Conservation (phyloP, 2,888 invertebrate species). For the Heliothis peltigera region DNA sequence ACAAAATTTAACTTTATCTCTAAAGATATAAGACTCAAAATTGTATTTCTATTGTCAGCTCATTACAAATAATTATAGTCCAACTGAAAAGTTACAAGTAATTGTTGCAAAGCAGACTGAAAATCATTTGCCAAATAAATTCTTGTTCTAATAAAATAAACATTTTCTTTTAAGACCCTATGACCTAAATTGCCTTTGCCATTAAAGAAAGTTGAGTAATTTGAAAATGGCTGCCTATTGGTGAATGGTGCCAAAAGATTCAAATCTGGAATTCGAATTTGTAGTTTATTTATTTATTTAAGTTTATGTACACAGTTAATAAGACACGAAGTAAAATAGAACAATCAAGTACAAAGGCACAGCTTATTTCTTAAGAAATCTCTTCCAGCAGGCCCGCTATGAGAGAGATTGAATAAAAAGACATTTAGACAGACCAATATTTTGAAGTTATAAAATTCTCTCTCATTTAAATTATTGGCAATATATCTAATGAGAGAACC, state of each 20-base stretch:
- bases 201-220: conserved; percentile 32
- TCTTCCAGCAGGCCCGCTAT: no score
- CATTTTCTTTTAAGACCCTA: neutral
- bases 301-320: no score
- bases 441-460: neutral
- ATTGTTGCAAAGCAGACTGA: conserved; percentile 29
- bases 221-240: conserved; percentile 12
- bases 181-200: conserved; percentile 32
- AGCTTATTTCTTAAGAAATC: no score
- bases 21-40: conserved; percentile 14
- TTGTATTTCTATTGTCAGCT: conserved; percentile 1
- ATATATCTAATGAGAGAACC: neutral
- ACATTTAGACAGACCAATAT: no score
- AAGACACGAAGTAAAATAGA: no score
- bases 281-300: no score
- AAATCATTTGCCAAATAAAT: neutral
- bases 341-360: no score
- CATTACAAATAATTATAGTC: conserved; percentile 13
- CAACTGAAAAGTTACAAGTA: conserved; percentile 6
- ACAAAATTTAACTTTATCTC: conserved; percentile 15
- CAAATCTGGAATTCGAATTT: neutral
- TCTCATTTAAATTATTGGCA: neutral
- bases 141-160: neutral
- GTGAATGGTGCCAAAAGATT: neutral
- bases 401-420: no score